Evolutionary conservation across 2,113 vertebrate genomes (phyloP), one percentile per base, ranked within the genome.

Genomic region (Sturnus vulgaris): DNA sequence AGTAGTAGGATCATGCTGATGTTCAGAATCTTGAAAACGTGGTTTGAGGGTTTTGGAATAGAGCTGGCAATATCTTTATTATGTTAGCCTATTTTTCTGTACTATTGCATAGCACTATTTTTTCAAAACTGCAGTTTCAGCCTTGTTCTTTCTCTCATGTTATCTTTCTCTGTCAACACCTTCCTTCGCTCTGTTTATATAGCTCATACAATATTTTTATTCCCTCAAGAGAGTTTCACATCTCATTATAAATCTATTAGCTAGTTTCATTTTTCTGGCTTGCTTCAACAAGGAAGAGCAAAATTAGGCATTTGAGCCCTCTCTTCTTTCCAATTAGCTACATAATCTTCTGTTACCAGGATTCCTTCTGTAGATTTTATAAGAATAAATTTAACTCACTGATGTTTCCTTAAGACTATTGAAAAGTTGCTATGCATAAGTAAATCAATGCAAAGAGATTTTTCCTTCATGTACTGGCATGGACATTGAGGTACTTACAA

Each of bases 131-230:
- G 27, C 42, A 47, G 19, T 86, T 95, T 95, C 23, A 73, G 31
- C 77, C 30, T 69, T 59, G 33, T 55, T 68, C 78, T 55, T 73
- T 90, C 49, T 82, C 59, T 82, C 18, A 5, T 83, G 73, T 75
- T 82, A 57, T 66, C 56, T 47, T 92, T 84, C 18, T 86, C 66
- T 73, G 47, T 93, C 70, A 84, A 79, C 63, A 82, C 75, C 39
- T 91, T 89, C 31, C 40, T 90, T 95, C 75, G n/a, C 27, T 49
- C 57, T 93, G 68, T 47, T 88, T 88, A 39, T 84, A 31, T 57
- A 93, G 69, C 72, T 86, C 76, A 78, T 90, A n/a, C 53, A 88
- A 77, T 96, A 53, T 61, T 96, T 92, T 92, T 84, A 77, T 93
- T 84, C 81, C 20, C 6, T 87, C 61, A 75, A 49, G 68, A 66